A percentile compares a stretch with the other conserved stretches of the same genome.
phyloP scores from a whole-genome alignment of 2,888 invertebrate species.

The Merodon equestris region DNA sequence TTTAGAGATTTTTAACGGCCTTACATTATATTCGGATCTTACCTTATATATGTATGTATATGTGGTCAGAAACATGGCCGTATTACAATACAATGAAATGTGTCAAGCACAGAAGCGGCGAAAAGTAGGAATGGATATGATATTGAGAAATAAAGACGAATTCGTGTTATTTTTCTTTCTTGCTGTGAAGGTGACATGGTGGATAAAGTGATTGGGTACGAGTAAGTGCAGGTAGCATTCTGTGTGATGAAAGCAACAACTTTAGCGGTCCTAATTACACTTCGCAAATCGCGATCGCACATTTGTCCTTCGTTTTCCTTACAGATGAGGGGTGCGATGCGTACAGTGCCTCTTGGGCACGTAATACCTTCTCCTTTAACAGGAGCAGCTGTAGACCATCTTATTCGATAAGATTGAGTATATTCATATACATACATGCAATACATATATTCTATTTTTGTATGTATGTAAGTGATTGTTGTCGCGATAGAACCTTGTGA shows the following conservation, averaged over 20 bases:
- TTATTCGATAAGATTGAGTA: slow-evolving; percentile 50
- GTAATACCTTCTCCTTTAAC: slow-evolving; percentile 17
- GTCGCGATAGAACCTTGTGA: no score
- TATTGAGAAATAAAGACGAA: slow-evolving; percentile 31
- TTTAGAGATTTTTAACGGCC: slow-evolving; percentile 58
- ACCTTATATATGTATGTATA: slow-evolving; percentile 24
- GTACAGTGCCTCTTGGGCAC: slow-evolving; percentile 52
- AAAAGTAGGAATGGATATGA: not conserved
- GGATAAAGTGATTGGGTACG: no score
- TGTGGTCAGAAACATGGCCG: slow-evolving; percentile 13
- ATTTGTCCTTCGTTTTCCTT: slow-evolving; percentile 62
- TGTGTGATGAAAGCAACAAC: slow-evolving; percentile 65
- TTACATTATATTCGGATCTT: slow-evolving; percentile 57
- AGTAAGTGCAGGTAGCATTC: slow-evolving; percentile 63
- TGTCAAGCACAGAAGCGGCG: not conserved
- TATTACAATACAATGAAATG: no score
- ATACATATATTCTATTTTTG: no score
- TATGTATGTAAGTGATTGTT: no score
- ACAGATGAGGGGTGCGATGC: slow-evolving; percentile 21
- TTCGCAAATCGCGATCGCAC: slow-evolving; percentile 68
- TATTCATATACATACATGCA: no score
- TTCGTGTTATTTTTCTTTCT: no score
- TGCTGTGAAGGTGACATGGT: no score
- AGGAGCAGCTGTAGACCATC: slow-evolving; percentile 48
- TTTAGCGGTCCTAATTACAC: slow-evolving; percentile 68